A percentile compares a stretch with the other conserved stretches of the same genome.
Evolutionary conservation across 2,797 vertebrate species (phyloP).

Genomic region (Amazona ochrocephala): DNA sequence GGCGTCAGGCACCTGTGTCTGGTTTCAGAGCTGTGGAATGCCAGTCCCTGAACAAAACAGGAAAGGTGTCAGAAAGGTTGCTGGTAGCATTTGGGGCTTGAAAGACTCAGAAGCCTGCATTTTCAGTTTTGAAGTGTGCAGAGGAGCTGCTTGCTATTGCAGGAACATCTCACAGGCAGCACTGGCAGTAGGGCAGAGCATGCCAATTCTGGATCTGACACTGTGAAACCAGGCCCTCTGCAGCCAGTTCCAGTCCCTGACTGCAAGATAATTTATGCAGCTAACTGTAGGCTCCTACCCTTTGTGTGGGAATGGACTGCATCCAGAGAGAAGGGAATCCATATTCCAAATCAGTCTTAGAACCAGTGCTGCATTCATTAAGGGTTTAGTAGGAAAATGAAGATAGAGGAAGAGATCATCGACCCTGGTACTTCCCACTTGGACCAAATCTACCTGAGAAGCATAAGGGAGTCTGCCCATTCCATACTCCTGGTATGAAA

Average conservation of each 20-base stretch:
- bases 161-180: not conserved
- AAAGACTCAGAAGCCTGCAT: accelerated
- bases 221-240: not conserved
- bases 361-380: not conserved
- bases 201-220: accelerated
- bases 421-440: not conserved
- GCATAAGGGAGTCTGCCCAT: not conserved
- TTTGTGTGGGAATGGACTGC: not conserved
- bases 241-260: not conserved
- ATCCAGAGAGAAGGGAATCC: not conserved
- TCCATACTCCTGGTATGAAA: not conserved
- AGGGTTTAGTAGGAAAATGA: not conserved
- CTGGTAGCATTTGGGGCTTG: not conserved
- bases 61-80: not conserved
- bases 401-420: not conserved
- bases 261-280: not conserved
- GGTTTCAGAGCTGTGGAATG: not conserved
- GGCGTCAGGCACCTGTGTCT: not conserved
- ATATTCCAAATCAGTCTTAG: not conserved
- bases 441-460: not conserved
- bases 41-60: not conserved
- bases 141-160: not conserved
- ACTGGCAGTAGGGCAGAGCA: not conserved
- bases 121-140: not conserved
- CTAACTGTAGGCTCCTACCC: not conserved